Conservation (phyloP, 2,113 vertebrate genomes). For the Prolemur simus region DNA sequence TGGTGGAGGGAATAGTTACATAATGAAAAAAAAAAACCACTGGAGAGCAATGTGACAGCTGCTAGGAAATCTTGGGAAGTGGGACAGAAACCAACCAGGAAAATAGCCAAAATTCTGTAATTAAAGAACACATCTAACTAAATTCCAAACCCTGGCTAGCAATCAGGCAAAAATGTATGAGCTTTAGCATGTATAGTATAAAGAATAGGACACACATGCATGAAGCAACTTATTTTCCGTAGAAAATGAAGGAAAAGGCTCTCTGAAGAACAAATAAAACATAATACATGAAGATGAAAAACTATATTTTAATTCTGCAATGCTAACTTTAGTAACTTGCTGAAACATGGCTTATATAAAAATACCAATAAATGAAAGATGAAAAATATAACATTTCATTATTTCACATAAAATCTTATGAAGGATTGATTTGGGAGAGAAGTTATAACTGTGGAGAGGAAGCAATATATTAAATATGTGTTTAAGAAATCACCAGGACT, state of each 20-base stretch:
- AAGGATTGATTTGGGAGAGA: background rate
- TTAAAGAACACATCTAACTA: too few species aligned
- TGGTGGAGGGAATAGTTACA: background rate
- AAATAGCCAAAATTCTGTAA: background rate
- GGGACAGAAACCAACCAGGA: background rate
- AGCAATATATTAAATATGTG: background rate
- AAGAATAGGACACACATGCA: too few species aligned
- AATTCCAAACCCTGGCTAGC: too few species aligned
- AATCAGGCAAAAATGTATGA: too few species aligned
- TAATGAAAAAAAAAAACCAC: background rate
- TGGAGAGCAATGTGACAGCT: background rate
- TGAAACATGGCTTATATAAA: background rate
- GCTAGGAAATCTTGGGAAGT: background rate
- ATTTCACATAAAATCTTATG: background rate
- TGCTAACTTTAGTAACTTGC: background rate
- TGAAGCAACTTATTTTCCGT: background rate
- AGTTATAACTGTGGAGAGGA: background rate
- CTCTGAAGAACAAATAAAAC: background rate
- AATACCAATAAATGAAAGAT: background rate
- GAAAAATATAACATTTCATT: background rate
- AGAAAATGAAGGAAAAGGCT: background rate
- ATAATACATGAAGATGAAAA: background rate
- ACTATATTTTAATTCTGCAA: background rate
- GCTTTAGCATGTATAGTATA: too few species aligned
- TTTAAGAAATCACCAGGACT: background rate